Base-by-base conservation (phyloP, 1,140 invertebrate genomes). In the Cylas formicarius region DNA sequence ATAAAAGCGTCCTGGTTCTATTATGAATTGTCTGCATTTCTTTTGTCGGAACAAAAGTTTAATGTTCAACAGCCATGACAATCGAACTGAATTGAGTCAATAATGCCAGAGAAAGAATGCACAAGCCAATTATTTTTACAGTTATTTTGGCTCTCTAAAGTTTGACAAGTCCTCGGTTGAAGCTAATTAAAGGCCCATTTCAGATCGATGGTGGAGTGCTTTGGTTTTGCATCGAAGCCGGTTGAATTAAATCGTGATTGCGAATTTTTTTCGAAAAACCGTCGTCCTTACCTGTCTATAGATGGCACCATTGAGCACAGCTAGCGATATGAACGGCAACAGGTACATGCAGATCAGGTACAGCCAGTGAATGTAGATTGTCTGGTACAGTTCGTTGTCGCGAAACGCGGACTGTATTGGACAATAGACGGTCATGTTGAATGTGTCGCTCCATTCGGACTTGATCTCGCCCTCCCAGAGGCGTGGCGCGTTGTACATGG, bases 321-420 rank as follows among this genome's bases (percentile, higher is more conserved):
- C 83, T 28, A 97, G 69, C 31, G 81, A 77, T 16, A 79, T 72
- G 61, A 96, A 89, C 7, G 93, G 92, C 41, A 95, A 75, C 42
- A 91, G 78, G 66, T 95, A 94, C 75, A 93, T 90, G 45, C 95
- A 80, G 33, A 94, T 73, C 37, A 96, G 75, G 66, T 96, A 95
- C 63, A 90, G 73, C 84, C 89, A 95, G 56, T 90, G 82, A 48
- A 93, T 90, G 62, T 95, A 97, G 5, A 93, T 72, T 17, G 79
- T 77, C 28, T 88, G 81, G 67, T 95, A 97, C 1, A 77, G 66
- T 5, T 68, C 61, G 63, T 87, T 80, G 9, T 73, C 70, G 32
- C 90, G 75, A 52, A 95, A 69, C 2, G 66, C 53, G 21, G 87
- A 81, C 7, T 83, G 76, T 1, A 69, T 66, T 13, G 86, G 75